Evolutionary conservation across 2,113 vertebrate genomes (phyloP), one percentile per base, ranked within the genome.

Genomic region (Pteropus alecto): DNA sequence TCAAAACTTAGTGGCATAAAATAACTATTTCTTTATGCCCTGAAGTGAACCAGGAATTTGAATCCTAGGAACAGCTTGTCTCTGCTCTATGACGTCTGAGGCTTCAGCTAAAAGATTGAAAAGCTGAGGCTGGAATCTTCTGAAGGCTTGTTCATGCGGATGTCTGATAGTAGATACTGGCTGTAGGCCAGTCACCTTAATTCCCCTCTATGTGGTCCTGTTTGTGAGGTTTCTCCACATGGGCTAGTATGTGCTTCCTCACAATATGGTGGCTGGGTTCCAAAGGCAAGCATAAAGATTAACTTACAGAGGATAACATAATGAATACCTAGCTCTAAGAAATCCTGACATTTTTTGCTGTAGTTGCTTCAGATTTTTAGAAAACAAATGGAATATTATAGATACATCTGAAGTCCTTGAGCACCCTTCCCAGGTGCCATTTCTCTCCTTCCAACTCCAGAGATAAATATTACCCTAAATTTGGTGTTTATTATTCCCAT

Each of bases 11-110:
- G 70, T 73, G 30, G 48, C 54, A 73, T 94, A 83, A 92, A 73
- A 93, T 92, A 86, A 85, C 33, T 8, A 51, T 74, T 92, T 93
- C n/a, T 79, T 85, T 89, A 28, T 92, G 33, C 8, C 89, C 9
- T 35, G 81, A 2, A 93, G 12, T 78, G 26, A 94, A 73, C 14
- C 30, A 79, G 78, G 35, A 84, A 48, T 78, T 83, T 92, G 61
- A 33, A 84, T 87, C 15, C 12, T 13, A 24, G 70, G 30, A 15
- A 82, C 33, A 87, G 19, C 28, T 54, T 68, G 4, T 92, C 18
- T 94, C 21, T 94, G 43, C 24, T 92, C 7, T 7, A 3, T 76
- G 19, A 82, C 58, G 12, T 94, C 35, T 95, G 74, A 24, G 67
- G 11, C 18, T 92, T 90, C 43, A 73, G 41, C 24, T 65, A 65